A percentile compares a stretch with the other conserved stretches of the same genome.
Evolutionary conservation across 2,113 vertebrate genomes (phyloP).

Genomic region (Anarhynchus alexandrinus): DNA sequence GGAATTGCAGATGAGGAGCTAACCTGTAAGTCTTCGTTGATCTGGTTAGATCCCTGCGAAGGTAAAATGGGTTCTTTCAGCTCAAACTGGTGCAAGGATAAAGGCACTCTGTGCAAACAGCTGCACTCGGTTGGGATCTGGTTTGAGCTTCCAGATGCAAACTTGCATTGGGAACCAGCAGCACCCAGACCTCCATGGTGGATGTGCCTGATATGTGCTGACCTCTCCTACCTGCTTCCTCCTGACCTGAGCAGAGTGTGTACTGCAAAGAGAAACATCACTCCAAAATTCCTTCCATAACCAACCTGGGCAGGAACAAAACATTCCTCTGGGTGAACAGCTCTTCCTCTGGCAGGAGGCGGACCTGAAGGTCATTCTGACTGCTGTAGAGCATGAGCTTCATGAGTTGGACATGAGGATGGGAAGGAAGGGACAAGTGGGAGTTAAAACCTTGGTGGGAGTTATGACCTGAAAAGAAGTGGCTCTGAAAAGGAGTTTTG

Average conservation of each 20-base stretch:
- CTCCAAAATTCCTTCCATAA: neutral
- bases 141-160: neutral
- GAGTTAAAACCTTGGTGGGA: too few relatives aligned
- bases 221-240: neutral
- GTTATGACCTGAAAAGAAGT: too few relatives aligned
- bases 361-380: too few relatives aligned
- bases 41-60: neutral
- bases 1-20: slow-evolving; percentile 50
- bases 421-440: too few relatives aligned
- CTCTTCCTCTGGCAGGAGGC: too few relatives aligned
- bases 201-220: neutral
- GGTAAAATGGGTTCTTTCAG: neutral
- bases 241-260: neutral
- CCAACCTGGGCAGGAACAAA: neutral
- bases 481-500: too few relatives aligned
- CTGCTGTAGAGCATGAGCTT: too few relatives aligned
- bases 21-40: slow-evolving; percentile 36
- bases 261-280: neutral
- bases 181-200: neutral
- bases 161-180: neutral
- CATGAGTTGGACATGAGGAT: too few relatives aligned
- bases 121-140: neutral
- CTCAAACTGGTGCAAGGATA: neutral
- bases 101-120: neutral
- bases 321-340: too few relatives aligned